Percentiles rank a stretch among this genome's conserved stretches.
Conservation (phyloP, 2,113 vertebrate species). For the Gavialis gangeticus region DNA sequence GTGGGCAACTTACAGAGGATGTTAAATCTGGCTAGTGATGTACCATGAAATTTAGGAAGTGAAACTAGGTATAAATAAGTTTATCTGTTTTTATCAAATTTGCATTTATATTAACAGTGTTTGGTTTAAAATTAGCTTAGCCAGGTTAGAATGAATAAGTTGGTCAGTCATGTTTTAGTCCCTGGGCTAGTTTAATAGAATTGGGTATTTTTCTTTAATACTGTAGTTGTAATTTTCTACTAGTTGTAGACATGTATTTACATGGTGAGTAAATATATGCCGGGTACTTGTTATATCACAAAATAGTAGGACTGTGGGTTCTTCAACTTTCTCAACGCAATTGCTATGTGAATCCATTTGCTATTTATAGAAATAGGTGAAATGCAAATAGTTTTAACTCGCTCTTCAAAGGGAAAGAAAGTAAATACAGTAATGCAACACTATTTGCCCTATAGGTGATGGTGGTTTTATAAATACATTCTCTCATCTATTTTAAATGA, state of each 20-base stretch:
- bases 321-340: neutral
- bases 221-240: neutral
- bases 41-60: neutral
- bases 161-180: neutral
- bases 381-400: slow-evolving; percentile 32
- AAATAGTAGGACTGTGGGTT: neutral
- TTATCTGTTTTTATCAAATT: neutral
- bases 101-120: neutral
- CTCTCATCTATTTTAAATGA: neutral
- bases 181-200: neutral
- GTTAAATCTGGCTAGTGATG: neutral
- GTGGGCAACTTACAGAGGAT: neutral
- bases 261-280: neutral
- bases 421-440: neutral
- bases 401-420: neutral
- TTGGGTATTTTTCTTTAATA: neutral
- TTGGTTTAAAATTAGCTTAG: neutral
- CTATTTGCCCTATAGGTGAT: neutral
- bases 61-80: neutral
- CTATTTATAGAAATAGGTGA: slow-evolving; percentile 6
- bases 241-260: neutral
- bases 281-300: neutral
- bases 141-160: neutral
- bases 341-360: neutral
- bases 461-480: neutral